These are phyloP conservation scores for Fabriciana adippe DNA, from an alignment of 2,888 invertebrate species.

Conservation along the genomic window DNA sequence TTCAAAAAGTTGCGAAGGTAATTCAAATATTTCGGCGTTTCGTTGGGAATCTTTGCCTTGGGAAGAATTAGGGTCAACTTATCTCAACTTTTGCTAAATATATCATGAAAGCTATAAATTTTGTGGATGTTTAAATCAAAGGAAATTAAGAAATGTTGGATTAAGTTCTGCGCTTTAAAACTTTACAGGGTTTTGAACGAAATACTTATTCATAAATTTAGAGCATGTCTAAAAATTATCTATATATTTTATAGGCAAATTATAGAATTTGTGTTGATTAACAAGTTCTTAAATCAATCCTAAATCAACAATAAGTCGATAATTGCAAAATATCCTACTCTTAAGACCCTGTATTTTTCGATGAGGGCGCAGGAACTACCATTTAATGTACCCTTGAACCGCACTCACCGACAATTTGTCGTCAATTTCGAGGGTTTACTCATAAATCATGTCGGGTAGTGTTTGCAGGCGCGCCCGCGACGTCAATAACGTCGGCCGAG, in stretches of 20 bases:
- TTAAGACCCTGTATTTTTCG: conserved; percentile 4
- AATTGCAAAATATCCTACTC: not conserved
- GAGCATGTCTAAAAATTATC: too few species aligned
- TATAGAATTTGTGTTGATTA: too few species aligned
- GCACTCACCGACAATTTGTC: conserved; percentile 35
- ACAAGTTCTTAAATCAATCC: not conserved
- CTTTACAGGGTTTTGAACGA: not conserved
- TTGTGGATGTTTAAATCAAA: conserved; percentile 18
- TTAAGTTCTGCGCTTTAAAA: not conserved
- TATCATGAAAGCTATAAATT: conserved; percentile 32
- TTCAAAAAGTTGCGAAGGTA: conserved; percentile 44
- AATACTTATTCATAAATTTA: not conserved
- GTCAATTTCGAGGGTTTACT: conserved; percentile 27
- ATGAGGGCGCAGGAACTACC: conserved; percentile 8
- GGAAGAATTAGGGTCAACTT: conserved; percentile 33
- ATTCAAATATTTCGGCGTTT: conserved; percentile 41
- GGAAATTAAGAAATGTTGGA: conserved; percentile 12
- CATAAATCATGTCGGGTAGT: conserved; percentile 37
- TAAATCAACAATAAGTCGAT: not conserved
- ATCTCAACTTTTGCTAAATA: conserved; percentile 31
- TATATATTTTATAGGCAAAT: too few species aligned
- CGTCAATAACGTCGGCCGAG: conserved; percentile 22
- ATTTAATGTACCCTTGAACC: conserved; percentile 17
- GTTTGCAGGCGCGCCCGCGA: conserved; percentile 34
- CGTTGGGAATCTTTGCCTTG: conserved; percentile 29